A percentile compares a stretch with the other conserved stretches of the same genome.
These are phyloP conservation scores for Psephotus haematonotus DNA, from an alignment of 2,113 vertebrate species.

Conservation along the genomic window DNA sequence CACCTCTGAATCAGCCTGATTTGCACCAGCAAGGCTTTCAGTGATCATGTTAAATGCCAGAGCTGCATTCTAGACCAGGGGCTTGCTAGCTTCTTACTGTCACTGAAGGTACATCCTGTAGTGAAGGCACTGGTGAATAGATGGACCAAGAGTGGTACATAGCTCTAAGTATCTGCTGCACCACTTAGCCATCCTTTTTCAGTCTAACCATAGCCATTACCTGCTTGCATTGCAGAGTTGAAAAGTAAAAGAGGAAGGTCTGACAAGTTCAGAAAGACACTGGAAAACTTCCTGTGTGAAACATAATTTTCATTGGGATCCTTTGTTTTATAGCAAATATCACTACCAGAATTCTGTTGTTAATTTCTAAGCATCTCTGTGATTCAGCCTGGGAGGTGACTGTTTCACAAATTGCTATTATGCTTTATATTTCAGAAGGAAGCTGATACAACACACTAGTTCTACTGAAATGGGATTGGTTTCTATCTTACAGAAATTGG, in stretches of 20 bases:
- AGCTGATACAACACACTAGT: neutral
- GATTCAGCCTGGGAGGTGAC: slow-evolving; percentile 5
- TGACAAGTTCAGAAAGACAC: neutral
- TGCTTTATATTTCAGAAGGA: neutral
- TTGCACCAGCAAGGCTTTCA: neutral
- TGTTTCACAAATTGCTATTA: neutral
- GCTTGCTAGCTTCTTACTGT: accelerated
- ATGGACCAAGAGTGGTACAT: neutral
- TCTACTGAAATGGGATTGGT: neutral
- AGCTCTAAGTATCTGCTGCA: neutral
- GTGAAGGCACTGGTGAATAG: neutral
- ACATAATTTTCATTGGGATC: neutral
- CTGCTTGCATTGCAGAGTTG: neutral
- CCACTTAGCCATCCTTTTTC: neutral
- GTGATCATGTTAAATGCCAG: accelerated
- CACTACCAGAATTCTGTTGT: neutral
- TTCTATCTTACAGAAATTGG: neutral
- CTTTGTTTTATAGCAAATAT: neutral
- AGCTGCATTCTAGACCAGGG: neutral
- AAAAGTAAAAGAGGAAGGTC: neutral
- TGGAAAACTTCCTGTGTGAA: slow-evolving; percentile 2
- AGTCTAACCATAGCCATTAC: neutral
- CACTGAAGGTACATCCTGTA: neutral
- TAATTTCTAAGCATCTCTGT: slow-evolving; percentile 2
- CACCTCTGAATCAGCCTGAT: neutral